Conservation (phyloP, 1,140 invertebrate genomes). For the Bombyx mori region DNA sequence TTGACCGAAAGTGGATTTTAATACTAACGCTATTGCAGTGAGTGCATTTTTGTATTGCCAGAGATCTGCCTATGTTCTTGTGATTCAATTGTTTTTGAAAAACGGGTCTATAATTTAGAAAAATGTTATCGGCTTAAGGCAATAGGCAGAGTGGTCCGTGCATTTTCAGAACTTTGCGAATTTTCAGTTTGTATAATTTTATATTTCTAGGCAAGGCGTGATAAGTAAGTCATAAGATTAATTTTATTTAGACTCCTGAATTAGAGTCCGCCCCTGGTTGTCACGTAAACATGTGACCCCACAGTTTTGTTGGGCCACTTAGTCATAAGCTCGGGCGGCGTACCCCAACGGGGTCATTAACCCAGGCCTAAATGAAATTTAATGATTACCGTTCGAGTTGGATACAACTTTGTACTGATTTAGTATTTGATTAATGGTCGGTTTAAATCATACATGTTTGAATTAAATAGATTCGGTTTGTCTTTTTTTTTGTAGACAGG, state of each 20-base stretch:
- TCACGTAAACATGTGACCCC: constrained; percentile 20
- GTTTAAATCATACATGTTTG: neutral
- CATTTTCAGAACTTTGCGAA: too few species aligned
- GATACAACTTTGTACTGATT: constrained; percentile 1
- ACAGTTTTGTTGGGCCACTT: constrained; percentile 15
- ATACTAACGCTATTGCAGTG: too few species aligned
- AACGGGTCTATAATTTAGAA: too few species aligned
- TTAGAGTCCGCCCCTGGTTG: neutral
- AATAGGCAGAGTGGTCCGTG: too few species aligned
- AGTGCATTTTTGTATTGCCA: too few species aligned
- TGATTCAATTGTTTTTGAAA: too few species aligned
- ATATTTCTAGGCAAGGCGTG: neutral
- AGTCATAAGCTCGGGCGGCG: constrained; percentile 19
- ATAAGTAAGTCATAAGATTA: neutral
- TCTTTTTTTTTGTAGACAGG: neutral
- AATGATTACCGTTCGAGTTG: constrained; percentile 14
- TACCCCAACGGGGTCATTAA: constrained; percentile 19
- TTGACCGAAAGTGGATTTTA: too few species aligned
- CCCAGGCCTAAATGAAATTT: constrained; percentile 19
- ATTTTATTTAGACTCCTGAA: neutral
- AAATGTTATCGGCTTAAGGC: too few species aligned
- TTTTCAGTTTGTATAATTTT: neutral
- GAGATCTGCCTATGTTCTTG: too few species aligned
- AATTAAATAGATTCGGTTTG: neutral
- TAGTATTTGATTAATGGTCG: constrained; percentile 1